These are phyloP conservation scores for Xylota sylvarum DNA, from an alignment of 2,888 invertebrate genomes.

Conservation along the genomic window DNA sequence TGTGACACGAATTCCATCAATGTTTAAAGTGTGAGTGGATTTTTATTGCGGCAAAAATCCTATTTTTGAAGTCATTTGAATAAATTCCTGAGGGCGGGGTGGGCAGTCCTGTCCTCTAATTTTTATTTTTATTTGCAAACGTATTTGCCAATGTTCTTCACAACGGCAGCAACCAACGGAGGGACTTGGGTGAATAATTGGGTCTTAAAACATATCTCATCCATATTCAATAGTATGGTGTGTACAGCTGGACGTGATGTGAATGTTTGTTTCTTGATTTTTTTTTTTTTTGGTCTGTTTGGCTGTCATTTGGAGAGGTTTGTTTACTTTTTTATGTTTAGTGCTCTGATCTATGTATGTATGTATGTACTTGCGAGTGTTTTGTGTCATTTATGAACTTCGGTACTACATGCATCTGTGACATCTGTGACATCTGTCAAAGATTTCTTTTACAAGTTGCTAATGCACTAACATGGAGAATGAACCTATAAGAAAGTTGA, in stretches of 20 bases:
- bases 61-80: conserved; percentile 63
- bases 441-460: too few relatives aligned
- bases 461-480: too few relatives aligned
- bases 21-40: conserved; percentile 69
- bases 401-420: too few relatives aligned
- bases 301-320: background rate
- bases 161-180: background rate
- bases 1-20: conserved; percentile 70
- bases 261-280: conserved; percentile 26
- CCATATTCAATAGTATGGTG: conserved; percentile 42
- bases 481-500: too few relatives aligned
- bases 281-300: conserved; percentile 11
- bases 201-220: conserved; percentile 33
- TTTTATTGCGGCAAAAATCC: conserved; percentile 66
- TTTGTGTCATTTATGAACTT: too few relatives aligned
- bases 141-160: conserved; percentile 24
- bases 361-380: too few relatives aligned
- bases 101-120: background rate
- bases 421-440: too few relatives aligned
- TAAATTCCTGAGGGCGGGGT: conserved; percentile 2
- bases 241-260: conserved; percentile 42
- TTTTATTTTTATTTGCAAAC: conserved; percentile 51
- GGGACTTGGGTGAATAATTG: conserved; percentile 46
- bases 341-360: too few relatives aligned
- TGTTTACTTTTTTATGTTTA: too few relatives aligned